These are phyloP conservation scores for Agonopterix subpropinquella DNA, from an alignment of 2,888 invertebrate species.

Conservation along the genomic window DNA sequence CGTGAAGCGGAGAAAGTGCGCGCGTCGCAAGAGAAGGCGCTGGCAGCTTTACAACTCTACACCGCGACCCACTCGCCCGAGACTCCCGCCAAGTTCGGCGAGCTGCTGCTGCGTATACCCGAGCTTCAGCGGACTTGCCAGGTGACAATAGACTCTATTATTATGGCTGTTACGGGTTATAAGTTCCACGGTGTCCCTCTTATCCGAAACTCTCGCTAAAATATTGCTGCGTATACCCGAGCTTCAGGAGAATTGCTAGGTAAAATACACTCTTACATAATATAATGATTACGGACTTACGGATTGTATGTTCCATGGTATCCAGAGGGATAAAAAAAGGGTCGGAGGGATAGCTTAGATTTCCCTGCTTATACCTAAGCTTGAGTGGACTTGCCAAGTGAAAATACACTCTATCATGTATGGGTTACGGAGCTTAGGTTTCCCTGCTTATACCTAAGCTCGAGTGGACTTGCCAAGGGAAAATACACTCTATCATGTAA, in stretches of 20 bases:
- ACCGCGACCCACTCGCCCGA: constrained; percentile 94
- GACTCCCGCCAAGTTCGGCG: constrained; percentile 96
- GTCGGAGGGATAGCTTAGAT: too few relatives aligned
- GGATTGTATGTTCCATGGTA: too few relatives aligned
- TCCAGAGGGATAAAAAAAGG: too few relatives aligned
- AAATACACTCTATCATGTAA: neutral
- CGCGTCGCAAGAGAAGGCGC: constrained; percentile 94
- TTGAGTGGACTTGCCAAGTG: too few relatives aligned
- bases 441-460: constrained; percentile 95
- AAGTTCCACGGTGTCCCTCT: constrained; percentile 85
- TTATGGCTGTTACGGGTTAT: neutral
- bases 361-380: too few relatives aligned
- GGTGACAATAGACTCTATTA: constrained; percentile 53
- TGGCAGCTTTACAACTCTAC: constrained; percentile 94
- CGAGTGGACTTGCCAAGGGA: constrained; percentile 94
- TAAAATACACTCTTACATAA: constrained; percentile 34
- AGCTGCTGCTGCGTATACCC: constrained; percentile 92
- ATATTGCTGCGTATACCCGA: constrained; percentile 96
- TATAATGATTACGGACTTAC: too few relatives aligned
- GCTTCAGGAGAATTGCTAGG: constrained; percentile 95
- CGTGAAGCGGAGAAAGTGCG: constrained; percentile 96
- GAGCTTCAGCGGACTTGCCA: constrained; percentile 97
- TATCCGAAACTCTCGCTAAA: constrained; percentile 93
- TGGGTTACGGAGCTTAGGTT: too few relatives aligned
- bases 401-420: too few relatives aligned